Conservation (phyloP, 2,888 invertebrate genomes). For the Petrolisthes cinctipes region DNA sequence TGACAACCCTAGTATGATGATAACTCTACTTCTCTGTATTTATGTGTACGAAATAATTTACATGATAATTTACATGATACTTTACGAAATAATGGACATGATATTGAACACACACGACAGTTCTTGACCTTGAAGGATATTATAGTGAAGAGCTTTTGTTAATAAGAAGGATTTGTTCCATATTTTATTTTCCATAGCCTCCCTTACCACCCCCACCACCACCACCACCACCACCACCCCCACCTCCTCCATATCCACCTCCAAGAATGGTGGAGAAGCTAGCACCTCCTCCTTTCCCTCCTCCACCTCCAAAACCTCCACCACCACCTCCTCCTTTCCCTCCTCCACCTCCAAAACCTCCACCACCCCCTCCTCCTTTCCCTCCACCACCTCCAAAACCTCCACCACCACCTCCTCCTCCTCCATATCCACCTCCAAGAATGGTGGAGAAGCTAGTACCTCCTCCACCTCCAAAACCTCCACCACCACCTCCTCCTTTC, state of each 20-base stretch:
- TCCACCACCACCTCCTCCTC: conserved; percentile 8
- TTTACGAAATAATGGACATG: too few species aligned
- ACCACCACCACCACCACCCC: background rate
- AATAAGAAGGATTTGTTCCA: background rate
- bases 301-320: background rate
- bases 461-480: background rate
- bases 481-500: background rate
- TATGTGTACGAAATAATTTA: too few species aligned
- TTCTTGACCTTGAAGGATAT: too few species aligned
- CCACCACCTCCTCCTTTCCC: background rate
- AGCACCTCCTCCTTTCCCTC: background rate
- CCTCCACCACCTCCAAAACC: background rate
- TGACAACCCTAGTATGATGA: too few species aligned
- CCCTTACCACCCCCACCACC: background rate
- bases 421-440: background rate
- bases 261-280: background rate
- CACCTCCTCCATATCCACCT: background rate
- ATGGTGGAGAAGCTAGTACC: background rate
- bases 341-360: background rate
- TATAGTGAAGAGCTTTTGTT: too few species aligned
- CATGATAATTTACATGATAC: too few species aligned
- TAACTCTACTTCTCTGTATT: too few species aligned
- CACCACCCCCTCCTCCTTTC: background rate
- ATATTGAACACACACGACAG: too few species aligned
- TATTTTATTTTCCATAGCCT: background rate